phyloP scores from a whole-genome alignment of 1,140 invertebrate genomes.

The Solen grandis region DNA sequence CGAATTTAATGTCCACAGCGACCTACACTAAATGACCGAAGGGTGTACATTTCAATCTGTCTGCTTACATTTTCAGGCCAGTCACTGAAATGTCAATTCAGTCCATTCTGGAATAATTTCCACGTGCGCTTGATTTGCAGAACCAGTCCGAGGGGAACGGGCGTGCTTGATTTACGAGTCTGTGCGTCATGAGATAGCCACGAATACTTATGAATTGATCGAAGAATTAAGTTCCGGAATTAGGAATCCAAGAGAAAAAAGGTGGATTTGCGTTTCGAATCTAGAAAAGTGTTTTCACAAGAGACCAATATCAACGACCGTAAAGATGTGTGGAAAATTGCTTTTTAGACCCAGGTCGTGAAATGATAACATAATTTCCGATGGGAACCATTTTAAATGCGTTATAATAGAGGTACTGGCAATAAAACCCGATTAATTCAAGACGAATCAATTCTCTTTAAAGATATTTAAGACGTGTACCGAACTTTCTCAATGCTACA shows the following conservation, averaged over 20 bases:
- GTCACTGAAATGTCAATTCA: conserved; percentile 56
- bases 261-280: conserved; percentile 36
- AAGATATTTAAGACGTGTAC: conserved; percentile 11
- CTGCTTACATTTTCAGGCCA: conserved; percentile 30
- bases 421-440: conserved; percentile 18
- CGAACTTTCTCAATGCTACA: too few relatives aligned
- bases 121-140: conserved; percentile 49
- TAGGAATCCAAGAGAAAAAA: conserved; percentile 24
- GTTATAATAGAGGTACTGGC: conserved; percentile 25
- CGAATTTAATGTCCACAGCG: conserved; percentile 26
- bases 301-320: conserved; percentile 31
- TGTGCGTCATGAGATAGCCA: conserved; percentile 20
- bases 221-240: conserved; percentile 38
- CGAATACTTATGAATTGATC: conserved; percentile 47
- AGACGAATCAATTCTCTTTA: conserved; percentile 27
- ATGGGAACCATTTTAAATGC: conserved; percentile 29
- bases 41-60: conserved; percentile 50
- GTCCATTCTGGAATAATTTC: conserved; percentile 46
- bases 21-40: conserved; percentile 34
- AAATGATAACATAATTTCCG: conserved; percentile 54
- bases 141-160: conserved; percentile 46
- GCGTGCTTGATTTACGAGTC: conserved; percentile 51
- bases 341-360: conserved; percentile 46
- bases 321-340: conserved; percentile 55
- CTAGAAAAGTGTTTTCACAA: conserved; percentile 25